Conservation (phyloP, 2,113 vertebrate species). For the Epinephelus fuscoguttatus region DNA sequence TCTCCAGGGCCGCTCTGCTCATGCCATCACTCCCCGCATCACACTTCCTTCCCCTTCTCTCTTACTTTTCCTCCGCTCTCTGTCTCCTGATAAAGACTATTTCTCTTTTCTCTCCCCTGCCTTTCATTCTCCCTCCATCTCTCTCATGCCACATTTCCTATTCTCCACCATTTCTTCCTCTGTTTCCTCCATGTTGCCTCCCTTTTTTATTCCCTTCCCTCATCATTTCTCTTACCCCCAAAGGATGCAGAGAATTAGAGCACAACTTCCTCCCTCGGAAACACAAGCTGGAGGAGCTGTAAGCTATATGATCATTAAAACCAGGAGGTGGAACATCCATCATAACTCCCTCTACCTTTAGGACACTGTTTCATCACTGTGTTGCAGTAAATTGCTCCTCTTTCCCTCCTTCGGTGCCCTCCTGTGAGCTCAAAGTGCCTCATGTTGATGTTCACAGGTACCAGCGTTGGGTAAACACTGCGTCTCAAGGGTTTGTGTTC, state of each 20-base stretch:
- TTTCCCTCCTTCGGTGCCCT: not conserved
- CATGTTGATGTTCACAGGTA: not conserved
- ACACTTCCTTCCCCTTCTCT: not conserved
- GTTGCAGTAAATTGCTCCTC: conserved; percentile 12
- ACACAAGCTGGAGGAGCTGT: not conserved
- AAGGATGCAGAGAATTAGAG: conserved; percentile 50
- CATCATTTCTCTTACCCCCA: conserved; percentile 19
- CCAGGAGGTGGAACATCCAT: conserved; percentile 42
- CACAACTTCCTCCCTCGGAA: conserved; percentile 27
- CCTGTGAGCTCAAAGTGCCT: not conserved
- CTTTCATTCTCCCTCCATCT: not conserved
- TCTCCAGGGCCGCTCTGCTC: not conserved
- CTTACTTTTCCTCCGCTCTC: not conserved
- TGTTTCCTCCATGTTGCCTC: not conserved
- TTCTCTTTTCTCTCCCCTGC: not conserved
- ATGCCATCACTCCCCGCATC: not conserved
- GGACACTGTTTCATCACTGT: conserved; percentile 1
- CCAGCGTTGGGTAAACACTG: not conserved
- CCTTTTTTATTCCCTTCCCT: not conserved
- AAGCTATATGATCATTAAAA: conserved; percentile 43
- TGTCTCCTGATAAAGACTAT: not conserved
- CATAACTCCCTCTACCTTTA: conserved; percentile 32
- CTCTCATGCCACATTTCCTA: not conserved
- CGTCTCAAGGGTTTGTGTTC: not conserved
- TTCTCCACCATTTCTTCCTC: not conserved